Percentiles rank a stretch among this genome's conserved stretches.
Evolutionary conservation across 2,888 invertebrate species (phyloP).

Genomic region (Limenitis camilla): DNA sequence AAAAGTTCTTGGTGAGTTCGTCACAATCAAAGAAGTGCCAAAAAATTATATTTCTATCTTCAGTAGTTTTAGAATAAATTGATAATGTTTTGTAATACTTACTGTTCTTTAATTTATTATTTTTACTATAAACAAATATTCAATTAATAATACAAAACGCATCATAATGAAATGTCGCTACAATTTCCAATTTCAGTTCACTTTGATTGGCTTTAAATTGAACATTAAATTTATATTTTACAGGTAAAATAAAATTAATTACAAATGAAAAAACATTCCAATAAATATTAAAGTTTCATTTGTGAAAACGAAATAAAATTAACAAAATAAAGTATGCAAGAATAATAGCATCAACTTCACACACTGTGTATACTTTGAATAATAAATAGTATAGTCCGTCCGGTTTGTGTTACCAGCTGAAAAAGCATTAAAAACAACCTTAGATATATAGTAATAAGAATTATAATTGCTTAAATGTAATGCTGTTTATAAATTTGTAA

Average conservation of each 20-base stretch:
- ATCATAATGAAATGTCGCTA: no score
- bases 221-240: background rate
- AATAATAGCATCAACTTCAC: slow-evolving; percentile 10
- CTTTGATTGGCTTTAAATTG: background rate
- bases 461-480: background rate
- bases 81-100: no score
- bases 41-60: no score
- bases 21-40: no score
- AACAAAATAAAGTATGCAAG: slow-evolving; percentile 10
- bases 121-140: no score
- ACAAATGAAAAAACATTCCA: background rate
- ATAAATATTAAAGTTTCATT: slow-evolving; percentile 11
- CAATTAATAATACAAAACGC: no score
- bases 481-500: slow-evolving; percentile 1
- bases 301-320: slow-evolving; percentile 6
- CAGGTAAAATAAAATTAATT: background rate
- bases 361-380: slow-evolving; percentile 5
- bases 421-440: background rate
- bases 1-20: no score
- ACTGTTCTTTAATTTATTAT: no score
- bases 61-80: no score
- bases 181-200: no score
- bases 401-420: background rate
- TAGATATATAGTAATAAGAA: background rate
- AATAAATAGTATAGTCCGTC: background rate